These are phyloP conservation scores for Toxotes lorentzi DNA, from an alignment of 2,797 vertebrate species.

Conservation along the genomic window DNA sequence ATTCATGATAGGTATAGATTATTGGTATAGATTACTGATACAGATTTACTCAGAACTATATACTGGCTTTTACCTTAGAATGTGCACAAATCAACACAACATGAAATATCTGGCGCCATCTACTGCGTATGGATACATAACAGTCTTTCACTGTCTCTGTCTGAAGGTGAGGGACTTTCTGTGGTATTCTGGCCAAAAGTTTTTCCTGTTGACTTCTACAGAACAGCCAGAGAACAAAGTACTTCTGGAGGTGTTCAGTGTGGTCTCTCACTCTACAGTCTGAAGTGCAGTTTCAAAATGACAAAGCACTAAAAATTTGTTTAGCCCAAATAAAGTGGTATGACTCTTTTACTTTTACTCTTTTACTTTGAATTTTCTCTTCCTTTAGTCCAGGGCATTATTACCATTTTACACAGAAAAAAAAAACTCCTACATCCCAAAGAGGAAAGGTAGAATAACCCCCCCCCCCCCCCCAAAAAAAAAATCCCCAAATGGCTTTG, in stretches of 20 bases:
- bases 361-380: slow-evolving; percentile 8
- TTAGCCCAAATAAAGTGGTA: not conserved
- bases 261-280: slow-evolving; percentile 18
- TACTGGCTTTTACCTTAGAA: not conserved
- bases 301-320: not conserved
- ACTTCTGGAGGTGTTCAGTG: not conserved
- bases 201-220: slow-evolving; percentile 21
- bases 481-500: not conserved
- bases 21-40: not conserved
- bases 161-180: not conserved
- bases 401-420: slow-evolving; percentile 12
- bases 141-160: not conserved
- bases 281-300: not conserved
- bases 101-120: slow-evolving; percentile 70
- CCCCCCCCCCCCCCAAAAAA: too few species aligned
- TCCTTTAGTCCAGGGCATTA: slow-evolving; percentile 4
- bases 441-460: too few species aligned
- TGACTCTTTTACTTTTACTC: not conserved
- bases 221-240: not conserved
- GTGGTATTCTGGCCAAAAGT: not conserved
- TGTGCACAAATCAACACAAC: not conserved
- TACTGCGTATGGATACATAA: slow-evolving; percentile 46
- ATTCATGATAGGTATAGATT: not conserved
- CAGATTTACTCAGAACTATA: not conserved
- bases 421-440: not conserved